Base-by-base conservation (phyloP, 37 sponge, comb jelly and placozoan species). In the Ianthella basta region DNA sequence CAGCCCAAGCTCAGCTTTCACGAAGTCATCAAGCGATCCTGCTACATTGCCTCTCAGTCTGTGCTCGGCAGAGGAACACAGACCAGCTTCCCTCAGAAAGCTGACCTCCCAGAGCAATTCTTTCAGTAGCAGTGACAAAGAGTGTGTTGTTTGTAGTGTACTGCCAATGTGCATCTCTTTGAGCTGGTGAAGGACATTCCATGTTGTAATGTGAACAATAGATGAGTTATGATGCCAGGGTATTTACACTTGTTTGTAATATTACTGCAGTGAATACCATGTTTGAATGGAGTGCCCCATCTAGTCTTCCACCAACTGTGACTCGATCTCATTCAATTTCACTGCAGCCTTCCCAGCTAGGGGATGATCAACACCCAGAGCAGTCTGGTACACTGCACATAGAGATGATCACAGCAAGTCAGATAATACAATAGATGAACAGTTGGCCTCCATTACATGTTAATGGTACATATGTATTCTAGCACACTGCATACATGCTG, bases 31-130 rank as follows among this genome's bases (percentile, higher is more conserved):
- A 83, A 55, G 66, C 85, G 91, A 55, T 56, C 96, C 35, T 82
- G 86, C 24, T 33, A 67, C 37, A 92, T 99, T 41, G 97, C 99
- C 16, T 85, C 94, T 24, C 77, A 75, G 70, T 88, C 91, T 30
- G 97, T 96, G 33, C 89, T 85, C 0, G 70, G 83, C 27, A 82
- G n/a, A 19, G 99, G 99, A 20, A 99, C 99, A 54, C 99, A 99
- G 60, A 88, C 89, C 55, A 97, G 98, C 80, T 97, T 80, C 54
- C 90, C 80, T 27, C 23, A 8, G 39, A 68, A 60, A 79, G 29
- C 23, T 16, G 82, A 89, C 36, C 55, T 89, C 6, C 36, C 53
- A 24, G 32, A 54, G 0, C 34, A 15, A 0, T 24, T 89, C 16
- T 89, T 89, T 37, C 38, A 75, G n/a, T 25, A 12, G n/a, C 18